These are phyloP conservation scores for Penaeus vannamei DNA, from an alignment of 1,140 invertebrate genomes.

Conservation along the genomic window DNA sequence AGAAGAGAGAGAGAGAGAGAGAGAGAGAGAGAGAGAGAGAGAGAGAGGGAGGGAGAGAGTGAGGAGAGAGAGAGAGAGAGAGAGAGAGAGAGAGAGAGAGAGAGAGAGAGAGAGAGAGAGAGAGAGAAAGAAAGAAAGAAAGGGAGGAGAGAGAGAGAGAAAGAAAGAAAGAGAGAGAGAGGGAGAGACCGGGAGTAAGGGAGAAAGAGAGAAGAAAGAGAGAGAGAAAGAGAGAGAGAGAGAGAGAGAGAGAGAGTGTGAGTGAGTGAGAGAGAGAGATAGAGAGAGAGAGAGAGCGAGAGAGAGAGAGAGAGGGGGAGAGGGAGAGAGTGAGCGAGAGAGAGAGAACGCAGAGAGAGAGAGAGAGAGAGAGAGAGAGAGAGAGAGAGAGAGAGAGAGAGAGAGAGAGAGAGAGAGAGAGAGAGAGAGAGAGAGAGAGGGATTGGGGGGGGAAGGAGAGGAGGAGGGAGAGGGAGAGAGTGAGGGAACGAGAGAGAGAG, in stretches of 20 bases:
- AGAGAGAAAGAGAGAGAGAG: not conserved
- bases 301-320: no score
- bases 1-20: not conserved
- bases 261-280: not conserved
- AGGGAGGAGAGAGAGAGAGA: not conserved
- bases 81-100: not conserved
- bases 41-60: not conserved
- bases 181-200: not conserved
- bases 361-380: no score
- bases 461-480: no score
- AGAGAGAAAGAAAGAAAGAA: constrained; percentile 31
- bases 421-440: no score
- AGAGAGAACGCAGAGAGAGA: no score
- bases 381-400: no score
- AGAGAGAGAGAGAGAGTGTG: no score
- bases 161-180: not conserved
- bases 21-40: constrained; percentile 18
- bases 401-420: no score
- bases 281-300: not conserved
- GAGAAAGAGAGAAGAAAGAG: constrained; percentile 20
- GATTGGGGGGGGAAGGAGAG: no score
- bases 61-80: not conserved
- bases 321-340: no score
- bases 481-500: no score
- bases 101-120: constrained; percentile 27